These are phyloP conservation scores for Vidua macroura DNA, from an alignment of 2,113 vertebrate genomes.

Conservation along the genomic window DNA sequence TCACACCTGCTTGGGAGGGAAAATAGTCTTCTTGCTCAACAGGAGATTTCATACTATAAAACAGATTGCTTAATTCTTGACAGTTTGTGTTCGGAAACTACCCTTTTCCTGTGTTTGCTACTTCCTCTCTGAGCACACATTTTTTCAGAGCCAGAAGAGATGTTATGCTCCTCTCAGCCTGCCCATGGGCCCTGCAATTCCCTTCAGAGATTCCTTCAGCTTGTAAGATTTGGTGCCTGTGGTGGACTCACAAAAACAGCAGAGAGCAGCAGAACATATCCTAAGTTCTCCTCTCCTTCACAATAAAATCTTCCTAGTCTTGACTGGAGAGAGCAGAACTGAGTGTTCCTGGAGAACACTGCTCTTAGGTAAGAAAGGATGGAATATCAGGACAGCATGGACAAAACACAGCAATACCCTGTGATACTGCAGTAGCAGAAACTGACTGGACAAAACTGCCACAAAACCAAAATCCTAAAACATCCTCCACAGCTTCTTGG, in stretches of 20 bases:
- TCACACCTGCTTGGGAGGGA: neutral
- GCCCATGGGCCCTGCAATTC: neutral
- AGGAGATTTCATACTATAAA: neutral
- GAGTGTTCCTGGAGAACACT: neutral
- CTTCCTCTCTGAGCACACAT: constrained; percentile 10
- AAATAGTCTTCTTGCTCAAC: constrained; percentile 6
- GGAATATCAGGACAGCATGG: neutral
- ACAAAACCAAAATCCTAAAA: neutral
- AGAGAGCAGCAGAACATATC: neutral
- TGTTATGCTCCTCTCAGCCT: neutral
- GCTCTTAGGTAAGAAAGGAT: neutral
- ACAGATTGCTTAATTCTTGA: constrained; percentile 28
- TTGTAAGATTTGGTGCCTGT: neutral
- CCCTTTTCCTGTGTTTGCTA: neutral
- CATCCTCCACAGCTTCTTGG: neutral
- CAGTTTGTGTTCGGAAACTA: neutral
- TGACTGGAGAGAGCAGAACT: neutral
- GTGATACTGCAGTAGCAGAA: neutral
- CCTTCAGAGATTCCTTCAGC: neutral
- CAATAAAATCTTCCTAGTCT: neutral
- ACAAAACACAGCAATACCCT: neutral
- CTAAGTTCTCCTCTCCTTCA: neutral
- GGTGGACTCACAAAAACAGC: neutral
- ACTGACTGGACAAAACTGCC: neutral
- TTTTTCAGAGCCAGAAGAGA: neutral